phyloP scores from a whole-genome alignment of 2,888 invertebrate genomes.

The Papilio protenor region DNA sequence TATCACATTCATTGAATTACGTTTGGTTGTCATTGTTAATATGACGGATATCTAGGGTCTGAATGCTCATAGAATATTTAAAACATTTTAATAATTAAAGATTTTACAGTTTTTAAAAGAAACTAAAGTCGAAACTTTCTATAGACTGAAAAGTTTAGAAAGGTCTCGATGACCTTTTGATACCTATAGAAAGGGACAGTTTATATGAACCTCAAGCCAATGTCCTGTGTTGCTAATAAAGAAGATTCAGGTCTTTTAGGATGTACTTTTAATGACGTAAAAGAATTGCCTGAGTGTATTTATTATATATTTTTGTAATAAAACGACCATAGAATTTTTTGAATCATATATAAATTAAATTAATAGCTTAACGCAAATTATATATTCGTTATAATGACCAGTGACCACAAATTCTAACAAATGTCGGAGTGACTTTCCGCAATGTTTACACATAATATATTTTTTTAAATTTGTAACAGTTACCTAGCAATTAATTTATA shows the following conservation, averaged over 20 bases:
- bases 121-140: neutral
- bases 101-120: neutral
- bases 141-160: neutral
- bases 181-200: constrained; percentile 1
- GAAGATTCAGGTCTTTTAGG: neutral
- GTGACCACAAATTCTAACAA: neutral
- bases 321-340: neutral
- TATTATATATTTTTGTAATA: neutral
- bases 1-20: constrained; percentile 38
- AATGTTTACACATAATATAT: neutral
- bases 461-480: neutral
- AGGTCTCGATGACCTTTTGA: neutral
- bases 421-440: neutral
- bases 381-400: neutral
- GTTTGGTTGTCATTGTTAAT: neutral
- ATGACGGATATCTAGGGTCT: neutral
- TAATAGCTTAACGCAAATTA: neutral
- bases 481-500: no score
- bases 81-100: neutral
- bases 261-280: neutral
- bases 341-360: neutral
- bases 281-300: neutral
- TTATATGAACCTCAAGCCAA: neutral
- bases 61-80: neutral
- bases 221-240: neutral